Base-by-base conservation (phyloP, 2,888 invertebrate genomes). In the Temnothorax unifasciatus region DNA sequence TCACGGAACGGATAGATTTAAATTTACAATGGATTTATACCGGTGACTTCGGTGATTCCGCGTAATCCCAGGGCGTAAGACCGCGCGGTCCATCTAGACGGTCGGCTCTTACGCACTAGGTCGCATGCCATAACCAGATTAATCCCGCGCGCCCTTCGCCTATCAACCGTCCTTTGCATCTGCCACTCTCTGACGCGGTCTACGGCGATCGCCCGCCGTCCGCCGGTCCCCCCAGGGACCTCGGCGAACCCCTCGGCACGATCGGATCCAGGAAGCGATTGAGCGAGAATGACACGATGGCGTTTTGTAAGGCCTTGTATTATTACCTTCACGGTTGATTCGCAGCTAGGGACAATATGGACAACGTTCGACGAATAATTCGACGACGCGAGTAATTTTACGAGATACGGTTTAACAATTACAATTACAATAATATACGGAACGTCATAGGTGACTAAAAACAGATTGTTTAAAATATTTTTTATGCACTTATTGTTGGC, bases 111-210 rank as follows among this genome's bases (percentile, higher is more conserved):
- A 88, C 87, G 83, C 88, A 85, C 90, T 84, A 68, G 86, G 82
- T 88, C 85, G 91, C 91, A 91, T 87, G 89, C 86, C 89, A 85
- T 89, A 90, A 89, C 84, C 89, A 90, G 90, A 90, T 90, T 91
- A 90, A 90, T 91, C 86, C 87, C 44, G 25, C 68, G 61, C 74
- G 73, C 87, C 86, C 86, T 86, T 84, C 85, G 88, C 85, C 83
- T 82, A 81, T 87, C 89, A 87, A 88, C 68, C 83, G 83, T 41
- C 83, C 83, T 83, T 85, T 82, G 66, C 90, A 88, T 90, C 90
- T 88, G 88, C 81, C 86, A 83, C 63, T 66, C 64, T 83, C 69
- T 41, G 59, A 3, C 66, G 29, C 41, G 29, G 54, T 57, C 54
- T 57, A 57, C 15, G 44, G 44, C 79, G 47, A 81, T 61, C 59